Conservation (phyloP, 2,797 vertebrate genomes). For the Adelosebastes latens region DNA sequence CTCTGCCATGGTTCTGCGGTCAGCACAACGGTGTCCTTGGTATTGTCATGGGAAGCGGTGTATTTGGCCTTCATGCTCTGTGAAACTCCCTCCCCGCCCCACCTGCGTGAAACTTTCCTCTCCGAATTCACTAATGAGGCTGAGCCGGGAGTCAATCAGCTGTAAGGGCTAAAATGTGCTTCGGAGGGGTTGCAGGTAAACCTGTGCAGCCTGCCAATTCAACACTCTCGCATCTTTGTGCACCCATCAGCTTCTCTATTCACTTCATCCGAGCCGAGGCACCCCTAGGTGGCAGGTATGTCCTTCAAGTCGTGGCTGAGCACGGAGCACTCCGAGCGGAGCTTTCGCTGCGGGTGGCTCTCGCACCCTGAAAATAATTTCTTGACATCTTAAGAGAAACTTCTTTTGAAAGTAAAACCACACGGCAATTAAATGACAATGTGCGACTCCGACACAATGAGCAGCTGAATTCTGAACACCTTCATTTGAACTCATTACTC, state of each 20-base stretch:
- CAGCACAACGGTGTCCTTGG: slow-evolving; percentile 54
- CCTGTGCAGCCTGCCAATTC: slow-evolving; percentile 23
- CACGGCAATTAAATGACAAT: neutral
- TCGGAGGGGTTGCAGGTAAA: slow-evolving; percentile 12
- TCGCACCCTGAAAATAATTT: neutral
- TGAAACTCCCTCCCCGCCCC: slow-evolving; percentile 27
- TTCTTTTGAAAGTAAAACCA: slow-evolving; percentile 1
- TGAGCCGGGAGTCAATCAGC: slow-evolving; percentile 60
- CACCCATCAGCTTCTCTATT: neutral
- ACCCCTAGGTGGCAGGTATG: neutral
- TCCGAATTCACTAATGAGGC: slow-evolving; percentile 66
- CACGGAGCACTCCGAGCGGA: neutral
- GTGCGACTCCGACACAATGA: neutral
- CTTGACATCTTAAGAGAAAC: neutral
- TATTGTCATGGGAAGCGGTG: slow-evolving; percentile 44
- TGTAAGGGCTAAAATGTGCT: slow-evolving; percentile 33
- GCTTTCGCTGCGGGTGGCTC: neutral
- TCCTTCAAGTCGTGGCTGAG: neutral
- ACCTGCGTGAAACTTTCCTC: slow-evolving; percentile 39
- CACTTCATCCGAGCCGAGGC: neutral
- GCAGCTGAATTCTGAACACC: neutral
- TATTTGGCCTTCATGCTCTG: slow-evolving; percentile 66
- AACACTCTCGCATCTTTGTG: slow-evolving; percentile 22
- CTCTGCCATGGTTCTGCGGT: slow-evolving; percentile 9
- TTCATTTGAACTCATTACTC: neutral